phyloP scores from a whole-genome alignment of 2,113 vertebrate genomes.

The Galeopterus variegatus region DNA sequence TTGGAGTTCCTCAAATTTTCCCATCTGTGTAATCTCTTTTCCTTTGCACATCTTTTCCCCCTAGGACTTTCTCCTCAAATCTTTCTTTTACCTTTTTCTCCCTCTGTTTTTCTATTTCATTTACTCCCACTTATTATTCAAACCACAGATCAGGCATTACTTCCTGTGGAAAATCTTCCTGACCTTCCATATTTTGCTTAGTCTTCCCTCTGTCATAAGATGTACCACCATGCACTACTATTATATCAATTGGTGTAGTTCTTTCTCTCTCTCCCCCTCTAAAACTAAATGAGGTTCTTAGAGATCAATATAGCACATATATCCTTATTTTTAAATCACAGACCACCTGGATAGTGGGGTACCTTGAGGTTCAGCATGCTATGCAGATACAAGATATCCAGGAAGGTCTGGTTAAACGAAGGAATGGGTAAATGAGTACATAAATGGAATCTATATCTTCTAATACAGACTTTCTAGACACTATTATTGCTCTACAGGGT shows the following conservation, averaged over 20 bases:
- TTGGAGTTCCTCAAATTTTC: background rate
- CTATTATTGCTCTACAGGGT: background rate
- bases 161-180: background rate
- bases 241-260: background rate
- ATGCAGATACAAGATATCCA: background rate
- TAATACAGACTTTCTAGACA: background rate
- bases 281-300: too few relatives aligned
- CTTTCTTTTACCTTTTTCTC: background rate
- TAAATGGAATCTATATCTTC: background rate
- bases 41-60: background rate
- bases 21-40: background rate
- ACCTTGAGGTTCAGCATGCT: background rate
- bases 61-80: background rate
- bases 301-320: background rate
- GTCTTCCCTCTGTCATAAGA: background rate
- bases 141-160: background rate
- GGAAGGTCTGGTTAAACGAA: background rate
- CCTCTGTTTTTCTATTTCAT: background rate
- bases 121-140: background rate
- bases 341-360: background rate
- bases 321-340: background rate
- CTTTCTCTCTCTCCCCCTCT: background rate
- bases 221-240: background rate
- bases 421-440: background rate
- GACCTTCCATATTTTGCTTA: background rate